Percentiles rank a stretch among this genome's conserved stretches.
phyloP scores from a whole-genome alignment of 2,113 vertebrate species.

The Spea multiplicata region DNA sequence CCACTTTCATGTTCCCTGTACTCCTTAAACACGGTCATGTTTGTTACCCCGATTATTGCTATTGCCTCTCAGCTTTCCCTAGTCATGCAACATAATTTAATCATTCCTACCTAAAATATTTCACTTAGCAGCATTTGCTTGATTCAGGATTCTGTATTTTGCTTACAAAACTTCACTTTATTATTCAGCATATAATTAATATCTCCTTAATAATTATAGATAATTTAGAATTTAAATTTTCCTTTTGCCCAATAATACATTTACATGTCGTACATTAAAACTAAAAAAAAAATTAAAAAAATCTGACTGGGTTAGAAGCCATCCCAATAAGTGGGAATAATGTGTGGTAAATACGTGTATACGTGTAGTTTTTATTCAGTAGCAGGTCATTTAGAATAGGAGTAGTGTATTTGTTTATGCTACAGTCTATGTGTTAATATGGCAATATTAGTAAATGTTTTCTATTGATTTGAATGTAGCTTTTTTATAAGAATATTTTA shows the following conservation, averaged over 20 bases:
- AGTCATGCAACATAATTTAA: constrained; percentile 24
- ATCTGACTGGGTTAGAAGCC: too few species aligned
- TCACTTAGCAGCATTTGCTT: constrained; percentile 1
- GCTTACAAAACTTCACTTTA: background rate
- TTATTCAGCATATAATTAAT: background rate
- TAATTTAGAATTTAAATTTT: background rate
- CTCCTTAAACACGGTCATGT: constrained; percentile 11
- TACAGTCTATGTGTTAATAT: too few species aligned
- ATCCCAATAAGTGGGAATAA: too few species aligned
- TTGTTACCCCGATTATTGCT: constrained; percentile 10
- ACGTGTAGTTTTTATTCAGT: too few species aligned
- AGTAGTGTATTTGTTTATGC: too few species aligned
- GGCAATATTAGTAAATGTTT: too few species aligned
- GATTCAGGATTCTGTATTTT: constrained; percentile 19
- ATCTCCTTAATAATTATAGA: background rate
- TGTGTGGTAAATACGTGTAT: too few species aligned
- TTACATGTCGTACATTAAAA: too few species aligned
- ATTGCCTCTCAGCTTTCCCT: background rate
- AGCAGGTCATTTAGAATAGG: too few species aligned
- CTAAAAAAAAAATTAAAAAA: too few species aligned
- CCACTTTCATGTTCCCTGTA: background rate
- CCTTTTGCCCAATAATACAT: background rate
- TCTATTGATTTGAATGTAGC: too few species aligned
- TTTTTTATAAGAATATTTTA: too few species aligned
- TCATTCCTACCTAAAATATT: constrained; percentile 17